Evolutionary conservation across 2,113 vertebrate species (phyloP).

Genomic region (Eretmochelys imbricata): DNA sequence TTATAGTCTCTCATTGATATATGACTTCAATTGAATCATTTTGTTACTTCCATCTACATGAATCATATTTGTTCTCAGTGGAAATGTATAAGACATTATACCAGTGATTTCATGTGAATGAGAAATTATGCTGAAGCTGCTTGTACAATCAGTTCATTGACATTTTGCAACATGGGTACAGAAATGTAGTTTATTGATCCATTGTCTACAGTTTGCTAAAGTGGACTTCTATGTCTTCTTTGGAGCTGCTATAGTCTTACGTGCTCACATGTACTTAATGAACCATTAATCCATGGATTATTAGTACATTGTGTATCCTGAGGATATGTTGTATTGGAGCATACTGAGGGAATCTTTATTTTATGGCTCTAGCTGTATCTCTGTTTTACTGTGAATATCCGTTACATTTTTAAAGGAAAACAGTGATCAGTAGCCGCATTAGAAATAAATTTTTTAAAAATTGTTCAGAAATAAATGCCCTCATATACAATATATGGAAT

Average conservation of each 20-base stretch:
- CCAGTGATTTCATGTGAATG: neutral
- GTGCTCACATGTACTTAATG: neutral
- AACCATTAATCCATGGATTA: neutral
- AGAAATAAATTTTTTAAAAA: neutral
- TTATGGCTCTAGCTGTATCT: neutral
- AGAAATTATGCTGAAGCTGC: neutral
- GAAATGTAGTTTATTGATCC: neutral
- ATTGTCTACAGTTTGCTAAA: neutral
- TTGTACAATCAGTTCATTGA: neutral
- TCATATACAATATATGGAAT: neutral
- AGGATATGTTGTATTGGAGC: neutral
- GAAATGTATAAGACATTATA: neutral
- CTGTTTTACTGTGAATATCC: neutral
- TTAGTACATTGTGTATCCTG: neutral
- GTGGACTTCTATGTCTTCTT: neutral
- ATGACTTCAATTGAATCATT: neutral
- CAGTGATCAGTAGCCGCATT: neutral
- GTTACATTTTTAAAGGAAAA: fast-evolving
- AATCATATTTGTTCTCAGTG: constrained; percentile 7
- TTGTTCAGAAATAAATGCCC: neutral
- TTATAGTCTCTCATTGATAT: neutral
- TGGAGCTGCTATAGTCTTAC: neutral
- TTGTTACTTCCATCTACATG: neutral
- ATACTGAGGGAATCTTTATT: neutral
- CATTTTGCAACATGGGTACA: neutral